Evolutionary conservation across 92 coral and sea anemone species (phyloP).

Genomic region (Heteractis magnifica): DNA sequence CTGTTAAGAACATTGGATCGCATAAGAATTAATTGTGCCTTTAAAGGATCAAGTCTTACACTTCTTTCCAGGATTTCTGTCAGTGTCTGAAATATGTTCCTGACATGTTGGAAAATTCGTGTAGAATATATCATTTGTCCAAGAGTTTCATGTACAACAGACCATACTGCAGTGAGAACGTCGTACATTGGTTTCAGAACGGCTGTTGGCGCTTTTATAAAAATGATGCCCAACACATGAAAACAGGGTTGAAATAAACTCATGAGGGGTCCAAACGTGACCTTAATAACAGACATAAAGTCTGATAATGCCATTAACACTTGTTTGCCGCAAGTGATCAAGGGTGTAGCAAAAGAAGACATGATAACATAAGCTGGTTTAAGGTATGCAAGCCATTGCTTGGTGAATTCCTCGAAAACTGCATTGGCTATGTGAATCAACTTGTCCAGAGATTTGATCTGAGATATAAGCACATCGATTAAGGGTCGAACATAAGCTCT

Average conservation of each 20-base stretch:
- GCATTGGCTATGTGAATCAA: slow-evolving; percentile 66
- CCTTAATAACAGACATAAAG: slow-evolving; percentile 36
- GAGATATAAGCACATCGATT: slow-evolving; percentile 75
- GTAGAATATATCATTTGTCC: slow-evolving; percentile 44
- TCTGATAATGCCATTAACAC: slow-evolving; percentile 49
- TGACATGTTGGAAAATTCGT: slow-evolving; percentile 42
- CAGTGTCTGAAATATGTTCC: slow-evolving; percentile 26
- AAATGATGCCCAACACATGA: slow-evolving; percentile 41
- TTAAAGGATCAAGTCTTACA: slow-evolving; percentile 80
- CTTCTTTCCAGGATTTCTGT: slow-evolving; percentile 68
- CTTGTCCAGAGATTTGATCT: slow-evolving; percentile 75
- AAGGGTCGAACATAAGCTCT: slow-evolving; percentile 80
- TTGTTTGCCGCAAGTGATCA: slow-evolving; percentile 53
- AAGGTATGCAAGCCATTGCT: slow-evolving; percentile 86
- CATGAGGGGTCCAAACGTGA: slow-evolving; percentile 51
- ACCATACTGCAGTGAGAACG: slow-evolving; percentile 48
- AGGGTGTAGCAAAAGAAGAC: slow-evolving; percentile 71
- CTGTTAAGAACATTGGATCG: slow-evolving; percentile 89
- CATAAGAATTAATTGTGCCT: slow-evolving; percentile 79
- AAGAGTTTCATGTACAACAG: slow-evolving; percentile 51
- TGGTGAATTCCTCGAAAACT: slow-evolving; percentile 80
- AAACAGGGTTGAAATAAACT: slow-evolving; percentile 54
- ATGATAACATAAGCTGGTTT: slow-evolving; percentile 84
- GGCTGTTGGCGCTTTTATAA: slow-evolving; percentile 61
- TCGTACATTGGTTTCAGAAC: slow-evolving; percentile 54